These are phyloP conservation scores for Enteromius treurensis DNA, from an alignment of 2,797 vertebrate genomes.

Conservation along the genomic window DNA sequence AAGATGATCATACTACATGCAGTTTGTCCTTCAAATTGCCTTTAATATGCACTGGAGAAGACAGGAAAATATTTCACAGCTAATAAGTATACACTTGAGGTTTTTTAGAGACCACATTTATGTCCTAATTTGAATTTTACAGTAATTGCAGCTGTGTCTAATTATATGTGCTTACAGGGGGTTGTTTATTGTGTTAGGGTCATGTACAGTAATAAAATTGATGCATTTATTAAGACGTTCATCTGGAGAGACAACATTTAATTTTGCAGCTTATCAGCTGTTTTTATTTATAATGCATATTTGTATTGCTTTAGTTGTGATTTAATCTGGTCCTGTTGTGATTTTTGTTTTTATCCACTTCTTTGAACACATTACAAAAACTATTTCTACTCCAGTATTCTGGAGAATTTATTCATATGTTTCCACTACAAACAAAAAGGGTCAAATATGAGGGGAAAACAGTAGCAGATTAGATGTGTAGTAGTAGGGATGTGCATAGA, in stretches of 20 bases:
- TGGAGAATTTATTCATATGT: background rate
- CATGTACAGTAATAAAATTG: background rate
- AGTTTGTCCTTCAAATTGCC: background rate
- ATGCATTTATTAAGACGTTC: background rate
- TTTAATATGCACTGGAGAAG: background rate
- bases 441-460: background rate
- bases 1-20: background rate
- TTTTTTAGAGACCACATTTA: background rate
- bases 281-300: slow-evolving; percentile 68
- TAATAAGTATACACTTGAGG: background rate
- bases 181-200: slow-evolving; percentile 9
- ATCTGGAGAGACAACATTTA: background rate
- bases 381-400: background rate
- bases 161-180: background rate
- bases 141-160: slow-evolving; percentile 5
- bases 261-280: background rate
- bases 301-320: slow-evolving; percentile 48
- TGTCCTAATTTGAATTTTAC: background rate
- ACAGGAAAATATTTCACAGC: background rate
- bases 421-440: background rate
- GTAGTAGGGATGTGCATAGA: slow-evolving; percentile 2
- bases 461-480: background rate
- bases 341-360: slow-evolving; percentile 71
- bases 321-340: slow-evolving; percentile 68
- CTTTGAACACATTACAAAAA: slow-evolving; percentile 39